A percentile compares a stretch with the other conserved stretches of the same genome.
Conservation (phyloP, 2,888 invertebrate species). For the Lymantria dispar region DNA sequence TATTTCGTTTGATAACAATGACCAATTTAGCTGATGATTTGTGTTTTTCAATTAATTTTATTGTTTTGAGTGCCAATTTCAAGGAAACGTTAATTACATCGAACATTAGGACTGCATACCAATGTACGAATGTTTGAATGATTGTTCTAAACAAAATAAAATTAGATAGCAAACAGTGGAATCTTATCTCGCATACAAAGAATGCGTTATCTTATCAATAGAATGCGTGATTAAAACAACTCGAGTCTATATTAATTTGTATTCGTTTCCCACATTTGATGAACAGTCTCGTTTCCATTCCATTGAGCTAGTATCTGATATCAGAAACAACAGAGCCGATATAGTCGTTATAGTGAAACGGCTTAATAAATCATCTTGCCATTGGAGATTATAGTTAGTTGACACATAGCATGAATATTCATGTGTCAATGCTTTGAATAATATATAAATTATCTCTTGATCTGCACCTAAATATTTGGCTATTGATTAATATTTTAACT, state of each 20-base stretch:
- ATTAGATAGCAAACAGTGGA: conserved; percentile 1
- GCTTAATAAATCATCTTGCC: conserved; percentile 21
- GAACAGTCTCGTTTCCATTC: conserved; percentile 30
- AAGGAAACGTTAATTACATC: conserved; percentile 11
- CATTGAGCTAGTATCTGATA: conserved; percentile 23
- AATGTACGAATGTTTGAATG: background rate
- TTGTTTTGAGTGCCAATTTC: conserved; percentile 18
- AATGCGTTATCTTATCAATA: conserved; percentile 30
- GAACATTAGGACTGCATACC: background rate
- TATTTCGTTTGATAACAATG: conserved; percentile 48
- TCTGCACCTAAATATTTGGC: background rate
- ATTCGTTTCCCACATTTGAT: conserved; percentile 35
- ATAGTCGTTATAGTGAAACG: conserved; percentile 13
- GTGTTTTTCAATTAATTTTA: conserved; percentile 34
- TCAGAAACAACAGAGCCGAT: conserved; percentile 18
- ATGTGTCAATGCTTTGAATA: background rate
- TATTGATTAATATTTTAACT: background rate
- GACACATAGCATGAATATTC: conserved; percentile 7
- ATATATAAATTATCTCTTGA: background rate
- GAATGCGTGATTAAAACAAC: conserved; percentile 18
- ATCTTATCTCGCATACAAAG: conserved; percentile 12
- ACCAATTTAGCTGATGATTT: conserved; percentile 42
- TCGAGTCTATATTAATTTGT: conserved; percentile 20
- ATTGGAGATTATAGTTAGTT: conserved; percentile 16
- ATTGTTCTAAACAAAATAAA: background rate